phyloP scores from a whole-genome alignment of 2,113 vertebrate genomes.

The Oxyura jamaicensis region DNA sequence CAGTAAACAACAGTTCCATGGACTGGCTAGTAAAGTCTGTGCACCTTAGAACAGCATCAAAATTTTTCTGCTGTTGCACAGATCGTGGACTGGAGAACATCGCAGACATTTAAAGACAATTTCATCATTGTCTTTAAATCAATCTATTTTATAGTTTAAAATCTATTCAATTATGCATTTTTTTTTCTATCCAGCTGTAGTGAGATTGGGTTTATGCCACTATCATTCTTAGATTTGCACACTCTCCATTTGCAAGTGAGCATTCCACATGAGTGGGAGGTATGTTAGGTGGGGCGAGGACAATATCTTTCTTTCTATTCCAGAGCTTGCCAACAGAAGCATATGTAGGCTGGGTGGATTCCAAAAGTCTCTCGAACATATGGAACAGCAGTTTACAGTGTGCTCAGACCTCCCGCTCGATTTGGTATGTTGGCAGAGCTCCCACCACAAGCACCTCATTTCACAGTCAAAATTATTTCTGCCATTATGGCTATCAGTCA shows the following conservation, averaged over 20 bases:
- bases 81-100: not conserved
- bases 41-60: not conserved
- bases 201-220: not conserved
- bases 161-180: not conserved
- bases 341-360: constrained; percentile 53
- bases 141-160: not conserved
- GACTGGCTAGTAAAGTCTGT: not conserved
- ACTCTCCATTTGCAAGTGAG: constrained; percentile 47
- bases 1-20: not conserved
- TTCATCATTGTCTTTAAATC: not conserved
- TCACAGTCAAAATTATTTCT: constrained; percentile 15
- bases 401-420: constrained; percentile 20
- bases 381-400: constrained; percentile 28
- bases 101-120: not conserved
- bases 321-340: constrained; percentile 67
- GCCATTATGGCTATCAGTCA: constrained; percentile 28
- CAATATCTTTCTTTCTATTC: constrained; percentile 65
- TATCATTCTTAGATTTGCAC: not conserved
- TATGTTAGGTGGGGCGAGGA: constrained; percentile 65
- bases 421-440: constrained; percentile 37
- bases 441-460: constrained; percentile 15
- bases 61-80: not conserved
- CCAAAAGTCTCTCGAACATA: constrained; percentile 63
- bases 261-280: constrained; percentile 65
- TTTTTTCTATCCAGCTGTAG: not conserved